Evolutionary conservation across 1,140 invertebrate species (phyloP).

Genomic region (Lineus longissimus): DNA sequence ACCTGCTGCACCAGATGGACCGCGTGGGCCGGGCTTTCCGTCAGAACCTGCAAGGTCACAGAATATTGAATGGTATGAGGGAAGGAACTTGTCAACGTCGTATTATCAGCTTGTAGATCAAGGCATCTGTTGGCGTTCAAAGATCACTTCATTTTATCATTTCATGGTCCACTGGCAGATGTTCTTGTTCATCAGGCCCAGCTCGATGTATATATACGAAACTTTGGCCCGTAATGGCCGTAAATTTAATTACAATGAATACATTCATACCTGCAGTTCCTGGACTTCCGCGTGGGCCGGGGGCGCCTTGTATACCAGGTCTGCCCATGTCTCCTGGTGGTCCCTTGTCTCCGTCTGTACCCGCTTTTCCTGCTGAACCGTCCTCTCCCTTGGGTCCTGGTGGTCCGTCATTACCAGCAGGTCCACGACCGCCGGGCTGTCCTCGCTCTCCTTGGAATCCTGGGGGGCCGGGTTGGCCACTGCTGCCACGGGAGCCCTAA

Average conservation of each 20-base stretch:
- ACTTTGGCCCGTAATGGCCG: too few relatives aligned
- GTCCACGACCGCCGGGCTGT: constrained; percentile 29
- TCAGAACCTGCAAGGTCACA: not conserved
- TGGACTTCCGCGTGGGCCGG: not conserved
- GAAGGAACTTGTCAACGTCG: not conserved
- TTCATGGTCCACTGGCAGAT: too few relatives aligned
- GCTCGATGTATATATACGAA: too few relatives aligned
- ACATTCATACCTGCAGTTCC: not conserved
- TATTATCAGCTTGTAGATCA: not conserved
- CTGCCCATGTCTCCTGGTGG: constrained; percentile 13
- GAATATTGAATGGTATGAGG: not conserved
- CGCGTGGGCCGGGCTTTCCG: not conserved
- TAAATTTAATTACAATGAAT: too few relatives aligned
- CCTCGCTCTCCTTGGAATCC: constrained; percentile 36
- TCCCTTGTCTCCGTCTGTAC: constrained; percentile 27
- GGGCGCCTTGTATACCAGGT: not conserved
- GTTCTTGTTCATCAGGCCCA: too few relatives aligned
- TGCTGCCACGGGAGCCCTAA: not conserved
- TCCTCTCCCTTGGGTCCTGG: constrained; percentile 39
- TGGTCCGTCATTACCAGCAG: constrained; percentile 35
- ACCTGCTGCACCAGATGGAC: not conserved
- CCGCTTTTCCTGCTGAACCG: constrained; percentile 36
- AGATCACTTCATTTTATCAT: too few relatives aligned
- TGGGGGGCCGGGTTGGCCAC: not conserved
- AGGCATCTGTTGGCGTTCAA: too few relatives aligned